Evolutionary conservation across 2,113 vertebrate species (phyloP).

Genomic region (Delphinapterus leucas): DNA sequence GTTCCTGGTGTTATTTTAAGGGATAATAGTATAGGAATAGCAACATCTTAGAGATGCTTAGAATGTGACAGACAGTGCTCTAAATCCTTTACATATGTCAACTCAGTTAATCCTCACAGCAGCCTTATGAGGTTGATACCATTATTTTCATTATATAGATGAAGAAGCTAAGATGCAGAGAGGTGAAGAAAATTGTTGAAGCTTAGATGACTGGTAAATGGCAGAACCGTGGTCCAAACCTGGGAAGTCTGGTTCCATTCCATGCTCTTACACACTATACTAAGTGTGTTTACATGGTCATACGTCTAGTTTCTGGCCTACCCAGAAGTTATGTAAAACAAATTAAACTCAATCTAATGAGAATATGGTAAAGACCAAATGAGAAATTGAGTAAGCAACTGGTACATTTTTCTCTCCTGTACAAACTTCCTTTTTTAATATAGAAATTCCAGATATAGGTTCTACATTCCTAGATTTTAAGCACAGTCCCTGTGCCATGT

Average conservation of each 20-base stretch:
- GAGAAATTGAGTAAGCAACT: not conserved
- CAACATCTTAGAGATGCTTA: not conserved
- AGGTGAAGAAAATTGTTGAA: not conserved
- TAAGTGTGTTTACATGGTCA: not conserved
- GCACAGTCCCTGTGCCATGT: not conserved
- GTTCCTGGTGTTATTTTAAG: not conserved
- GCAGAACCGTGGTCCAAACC: not conserved
- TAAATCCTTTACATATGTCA: not conserved
- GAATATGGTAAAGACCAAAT: not conserved
- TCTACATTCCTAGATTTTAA: not conserved
- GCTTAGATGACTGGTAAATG: not conserved
- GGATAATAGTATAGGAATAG: not conserved
- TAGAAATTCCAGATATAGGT: not conserved
- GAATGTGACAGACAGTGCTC: not conserved
- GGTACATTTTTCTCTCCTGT: not conserved
- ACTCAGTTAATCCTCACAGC: not conserved
- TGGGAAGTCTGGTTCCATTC: not conserved
- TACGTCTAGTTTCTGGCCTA: not conserved
- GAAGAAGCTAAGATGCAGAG: not conserved
- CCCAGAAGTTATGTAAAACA: not conserved
- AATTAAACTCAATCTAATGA: not conserved
- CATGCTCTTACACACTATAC: not conserved
- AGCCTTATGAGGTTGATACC: not conserved
- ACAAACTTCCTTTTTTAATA: not conserved
- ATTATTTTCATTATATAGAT: not conserved